Conservation (phyloP, 2,888 invertebrate genomes). For the Pyrocoelia pectoralis region DNA sequence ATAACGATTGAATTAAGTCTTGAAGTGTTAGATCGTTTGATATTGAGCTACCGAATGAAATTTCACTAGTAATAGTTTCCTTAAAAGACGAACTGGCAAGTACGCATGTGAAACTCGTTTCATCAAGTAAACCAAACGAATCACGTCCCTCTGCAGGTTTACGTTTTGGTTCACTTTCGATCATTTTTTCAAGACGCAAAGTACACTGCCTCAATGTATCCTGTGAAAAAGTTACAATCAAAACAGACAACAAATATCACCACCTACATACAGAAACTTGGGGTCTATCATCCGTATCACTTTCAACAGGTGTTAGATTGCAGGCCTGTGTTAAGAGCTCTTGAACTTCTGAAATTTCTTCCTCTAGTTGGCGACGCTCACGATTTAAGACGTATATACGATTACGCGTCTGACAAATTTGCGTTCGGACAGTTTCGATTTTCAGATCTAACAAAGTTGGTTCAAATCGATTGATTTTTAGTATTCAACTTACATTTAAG, state of each 20-base stretch:
- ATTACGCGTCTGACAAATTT: conserved; percentile 21
- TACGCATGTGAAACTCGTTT: neutral
- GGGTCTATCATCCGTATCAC: conserved; percentile 15
- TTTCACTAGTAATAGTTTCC: neutral
- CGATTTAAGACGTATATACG: conserved; percentile 17
- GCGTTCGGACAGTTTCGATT: conserved; percentile 16
- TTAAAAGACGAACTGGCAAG: conserved; percentile 7
- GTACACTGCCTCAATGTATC: conserved; percentile 32
- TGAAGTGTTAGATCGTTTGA: conserved; percentile 5
- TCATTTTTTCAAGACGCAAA: conserved; percentile 27
- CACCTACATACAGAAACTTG: conserved; percentile 26
- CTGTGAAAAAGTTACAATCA: conserved; percentile 15
- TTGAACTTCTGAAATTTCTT: conserved; percentile 23
- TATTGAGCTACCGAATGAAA: neutral
- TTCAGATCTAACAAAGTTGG: conserved; percentile 10
- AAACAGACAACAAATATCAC: too few relatives aligned
- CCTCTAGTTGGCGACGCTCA: conserved; percentile 18
- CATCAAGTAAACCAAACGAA: conserved; percentile 8
- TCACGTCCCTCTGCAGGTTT: neutral
- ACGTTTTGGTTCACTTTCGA: conserved; percentile 11
- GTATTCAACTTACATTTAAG: neutral
- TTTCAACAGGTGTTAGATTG: conserved; percentile 36
- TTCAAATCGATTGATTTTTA: too few relatives aligned
- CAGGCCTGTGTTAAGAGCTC: conserved; percentile 25
- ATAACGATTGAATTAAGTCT: neutral